phyloP scores from a whole-genome alignment of 35 echinoderm and acorn worm species.

The Eucidaris tribuloides region DNA sequence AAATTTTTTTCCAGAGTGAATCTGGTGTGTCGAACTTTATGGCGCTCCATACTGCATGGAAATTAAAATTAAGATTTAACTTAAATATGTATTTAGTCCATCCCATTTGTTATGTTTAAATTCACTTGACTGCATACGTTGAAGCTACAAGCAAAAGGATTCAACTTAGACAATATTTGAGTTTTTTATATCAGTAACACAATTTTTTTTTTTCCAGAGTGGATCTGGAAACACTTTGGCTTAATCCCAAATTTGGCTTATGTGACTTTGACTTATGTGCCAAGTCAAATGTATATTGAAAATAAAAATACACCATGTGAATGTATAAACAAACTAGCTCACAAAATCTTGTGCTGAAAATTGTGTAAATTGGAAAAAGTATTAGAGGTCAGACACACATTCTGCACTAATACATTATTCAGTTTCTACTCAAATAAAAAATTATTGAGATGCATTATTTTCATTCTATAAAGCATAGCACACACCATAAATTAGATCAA shows the following conservation, averaged over 20 bases:
- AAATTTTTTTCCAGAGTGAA: no score
- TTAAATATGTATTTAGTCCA: not conserved
- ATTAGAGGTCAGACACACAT: not conserved
- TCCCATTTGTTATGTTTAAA: not conserved
- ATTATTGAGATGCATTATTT: not conserved
- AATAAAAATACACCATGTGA: no score
- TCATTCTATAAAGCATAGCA: not conserved
- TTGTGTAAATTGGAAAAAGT: not conserved
- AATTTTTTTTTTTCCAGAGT: no score
- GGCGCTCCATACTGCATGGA: slow-evolving; percentile 35
- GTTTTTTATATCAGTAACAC: no score
- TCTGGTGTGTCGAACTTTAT: slow-evolving; percentile 1
- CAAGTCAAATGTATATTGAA: no score
- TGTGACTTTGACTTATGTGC: no score
- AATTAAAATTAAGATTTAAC: not conserved
- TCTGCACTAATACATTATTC: not conserved
- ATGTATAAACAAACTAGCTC: no score
- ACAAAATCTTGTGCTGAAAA: not conserved
- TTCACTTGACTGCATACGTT: not conserved
- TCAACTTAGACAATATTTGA: no score
- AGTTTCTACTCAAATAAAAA: not conserved
- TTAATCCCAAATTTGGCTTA: no score
- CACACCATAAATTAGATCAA: not conserved
- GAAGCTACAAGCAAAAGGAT: no score
- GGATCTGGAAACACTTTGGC: no score